phyloP scores from a whole-genome alignment of 2,888 invertebrate species.

The Itoplectis maculator region DNA sequence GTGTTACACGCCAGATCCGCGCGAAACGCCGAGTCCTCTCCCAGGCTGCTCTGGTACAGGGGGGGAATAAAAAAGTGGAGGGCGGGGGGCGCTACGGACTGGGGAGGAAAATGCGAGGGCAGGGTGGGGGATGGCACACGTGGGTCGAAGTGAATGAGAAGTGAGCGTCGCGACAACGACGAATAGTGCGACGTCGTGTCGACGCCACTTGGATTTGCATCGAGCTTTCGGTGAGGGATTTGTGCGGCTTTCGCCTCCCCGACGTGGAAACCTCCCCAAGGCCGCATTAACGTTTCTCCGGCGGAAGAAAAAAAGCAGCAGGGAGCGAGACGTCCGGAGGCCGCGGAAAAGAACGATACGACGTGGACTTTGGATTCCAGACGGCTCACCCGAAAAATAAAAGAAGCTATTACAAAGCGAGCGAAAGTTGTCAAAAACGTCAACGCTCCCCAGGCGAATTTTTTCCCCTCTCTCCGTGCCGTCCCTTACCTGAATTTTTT shows the following conservation, averaged over 20 bases:
- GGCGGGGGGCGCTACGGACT: conserved; percentile 20
- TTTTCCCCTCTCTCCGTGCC: not conserved
- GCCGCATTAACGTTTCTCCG: conserved; percentile 25
- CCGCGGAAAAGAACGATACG: not conserved
- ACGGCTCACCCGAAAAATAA: not conserved
- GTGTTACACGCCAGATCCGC: conserved; percentile 59
- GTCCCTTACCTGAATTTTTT: not conserved
- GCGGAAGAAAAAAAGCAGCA: not conserved
- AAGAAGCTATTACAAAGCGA: not conserved
- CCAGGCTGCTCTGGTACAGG: not conserved
- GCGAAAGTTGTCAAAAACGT: not conserved
- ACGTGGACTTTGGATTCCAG: not conserved
- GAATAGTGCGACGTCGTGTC: conserved; percentile 25
- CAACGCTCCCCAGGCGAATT: not conserved
- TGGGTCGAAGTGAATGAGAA: conserved; percentile 70
- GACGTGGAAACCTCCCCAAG: conserved; percentile 36
- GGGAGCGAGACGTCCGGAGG: not conserved
- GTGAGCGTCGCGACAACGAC: conserved; percentile 5
- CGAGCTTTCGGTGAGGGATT: conserved; percentile 27
- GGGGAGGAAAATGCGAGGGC: conserved; percentile 57
- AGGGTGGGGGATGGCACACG: conserved; percentile 53
- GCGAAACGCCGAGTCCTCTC: conserved; percentile 45
- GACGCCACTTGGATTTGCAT: conserved; percentile 48
- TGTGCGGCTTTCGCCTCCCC: conserved; percentile 7
- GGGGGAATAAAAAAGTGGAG: not conserved